These are phyloP conservation scores for Bicyclus anynana DNA, from an alignment of 1,140 invertebrate genomes.

Conservation along the genomic window DNA sequence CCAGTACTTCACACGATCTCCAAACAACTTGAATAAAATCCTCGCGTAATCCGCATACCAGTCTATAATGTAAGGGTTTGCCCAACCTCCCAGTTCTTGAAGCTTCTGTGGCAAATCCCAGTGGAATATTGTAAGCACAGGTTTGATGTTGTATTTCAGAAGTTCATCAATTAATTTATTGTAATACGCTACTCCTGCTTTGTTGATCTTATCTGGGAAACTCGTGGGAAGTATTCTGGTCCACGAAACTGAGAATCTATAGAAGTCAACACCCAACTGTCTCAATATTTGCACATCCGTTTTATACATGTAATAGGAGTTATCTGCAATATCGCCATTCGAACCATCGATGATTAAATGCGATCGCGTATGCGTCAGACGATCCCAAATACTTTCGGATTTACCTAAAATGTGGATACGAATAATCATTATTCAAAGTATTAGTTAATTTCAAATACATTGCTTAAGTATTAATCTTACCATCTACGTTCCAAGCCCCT, in stretches of 20 bases:
- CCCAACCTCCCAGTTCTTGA: constrained; percentile 81
- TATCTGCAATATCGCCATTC: constrained; percentile 66
- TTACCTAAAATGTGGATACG: constrained; percentile 51
- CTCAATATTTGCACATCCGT: constrained; percentile 74
- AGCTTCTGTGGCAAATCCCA: constrained; percentile 81
- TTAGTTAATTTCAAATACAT: background rate
- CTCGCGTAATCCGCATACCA: constrained; percentile 80
- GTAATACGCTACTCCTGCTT: constrained; percentile 80
- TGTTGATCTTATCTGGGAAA: constrained; percentile 75
- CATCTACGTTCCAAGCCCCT: constrained; percentile 63
- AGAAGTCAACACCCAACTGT: constrained; percentile 75
- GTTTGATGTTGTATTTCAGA: constrained; percentile 70
- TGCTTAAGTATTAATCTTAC: constrained; percentile 7
- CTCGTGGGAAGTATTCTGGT: constrained; percentile 80
- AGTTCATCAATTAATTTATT: constrained; percentile 80
- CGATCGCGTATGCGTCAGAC: constrained; percentile 63
- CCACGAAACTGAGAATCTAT: constrained; percentile 83
- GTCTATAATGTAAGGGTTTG: constrained; percentile 79
- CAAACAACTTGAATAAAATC: constrained; percentile 78
- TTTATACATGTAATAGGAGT: constrained; percentile 61
- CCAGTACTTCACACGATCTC: constrained; percentile 81
- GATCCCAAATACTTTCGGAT: constrained; percentile 72
- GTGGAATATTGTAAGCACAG: constrained; percentile 81
- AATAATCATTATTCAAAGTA: too few relatives aligned
- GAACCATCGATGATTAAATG: constrained; percentile 69